A percentile compares a stretch with the other conserved stretches of the same genome.
These are phyloP conservation scores for Archips crataeganus DNA, from an alignment of 2,888 invertebrate species.

Conservation along the genomic window DNA sequence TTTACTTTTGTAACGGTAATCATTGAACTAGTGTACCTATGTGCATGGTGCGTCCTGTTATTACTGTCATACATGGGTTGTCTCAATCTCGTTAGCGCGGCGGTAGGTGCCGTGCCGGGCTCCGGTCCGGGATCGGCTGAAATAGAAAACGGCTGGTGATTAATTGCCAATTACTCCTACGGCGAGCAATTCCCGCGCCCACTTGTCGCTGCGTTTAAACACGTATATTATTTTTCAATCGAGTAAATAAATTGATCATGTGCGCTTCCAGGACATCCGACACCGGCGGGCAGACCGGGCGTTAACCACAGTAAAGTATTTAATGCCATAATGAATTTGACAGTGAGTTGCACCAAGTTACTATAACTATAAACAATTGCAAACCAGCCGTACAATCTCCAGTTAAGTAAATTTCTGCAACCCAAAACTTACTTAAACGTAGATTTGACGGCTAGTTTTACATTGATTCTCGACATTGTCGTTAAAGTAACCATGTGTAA, in stretches of 20 bases:
- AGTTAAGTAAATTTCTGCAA: too few species aligned
- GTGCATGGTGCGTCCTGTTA: slow-evolving; percentile 50
- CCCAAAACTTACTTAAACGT: too few species aligned
- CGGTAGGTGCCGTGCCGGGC: slow-evolving; percentile 48
- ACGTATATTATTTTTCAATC: slow-evolving; percentile 68
- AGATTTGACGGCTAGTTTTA: too few species aligned
- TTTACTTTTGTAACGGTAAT: neutral
- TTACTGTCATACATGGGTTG: slow-evolving; percentile 59
- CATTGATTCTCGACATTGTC: too few species aligned
- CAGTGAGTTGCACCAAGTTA: too few species aligned
- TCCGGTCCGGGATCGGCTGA: slow-evolving; percentile 63
- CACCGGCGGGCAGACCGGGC: neutral
- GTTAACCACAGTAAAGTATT: neutral
- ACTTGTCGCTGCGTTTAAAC: slow-evolving; percentile 73
- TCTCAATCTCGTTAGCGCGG: slow-evolving; percentile 70
- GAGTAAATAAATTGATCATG: slow-evolving; percentile 61
- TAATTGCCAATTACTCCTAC: slow-evolving; percentile 84
- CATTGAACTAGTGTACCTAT: slow-evolving; percentile 44
- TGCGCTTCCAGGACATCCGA: slow-evolving; percentile 13
- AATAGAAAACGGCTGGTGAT: slow-evolving; percentile 84
- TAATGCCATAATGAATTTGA: neutral
- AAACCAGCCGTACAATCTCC: too few species aligned
- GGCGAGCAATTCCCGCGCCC: slow-evolving; percentile 77
- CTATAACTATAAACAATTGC: too few species aligned
- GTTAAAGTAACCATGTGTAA: too few species aligned